Evolutionary conservation across 2,888 invertebrate genomes (phyloP).

Genomic region (Tipula vernalis): DNA sequence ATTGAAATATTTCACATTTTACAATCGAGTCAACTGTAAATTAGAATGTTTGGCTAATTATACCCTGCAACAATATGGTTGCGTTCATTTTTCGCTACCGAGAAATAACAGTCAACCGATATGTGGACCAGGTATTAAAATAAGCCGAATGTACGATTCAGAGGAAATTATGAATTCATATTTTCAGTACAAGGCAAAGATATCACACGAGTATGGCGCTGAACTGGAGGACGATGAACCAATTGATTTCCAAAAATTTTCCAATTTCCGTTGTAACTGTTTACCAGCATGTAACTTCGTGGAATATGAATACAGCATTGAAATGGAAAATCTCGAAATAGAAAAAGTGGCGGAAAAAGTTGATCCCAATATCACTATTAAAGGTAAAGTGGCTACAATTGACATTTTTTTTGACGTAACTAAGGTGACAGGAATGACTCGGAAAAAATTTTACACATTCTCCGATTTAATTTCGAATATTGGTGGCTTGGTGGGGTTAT

Average conservation of each 20-base stretch:
- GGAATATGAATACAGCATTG: neutral
- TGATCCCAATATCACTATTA: neutral
- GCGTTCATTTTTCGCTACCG: neutral
- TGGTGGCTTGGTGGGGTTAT: neutral
- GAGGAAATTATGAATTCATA: neutral
- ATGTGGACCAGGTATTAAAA: neutral
- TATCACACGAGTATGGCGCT: neutral
- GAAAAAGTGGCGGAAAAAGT: neutral
- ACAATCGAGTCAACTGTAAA: neutral
- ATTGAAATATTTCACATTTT: neutral
- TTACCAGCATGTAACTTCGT: neutral
- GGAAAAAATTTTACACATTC: neutral
- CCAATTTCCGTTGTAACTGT: neutral
- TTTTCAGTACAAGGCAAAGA: neutral
- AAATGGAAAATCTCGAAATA: neutral
- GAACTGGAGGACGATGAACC: neutral
- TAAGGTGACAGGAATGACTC: neutral
- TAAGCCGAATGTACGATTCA: neutral
- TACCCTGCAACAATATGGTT: neutral
- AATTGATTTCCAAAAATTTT: neutral
- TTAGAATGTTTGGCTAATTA: neutral
- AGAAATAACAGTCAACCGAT: neutral
- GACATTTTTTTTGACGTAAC: neutral
- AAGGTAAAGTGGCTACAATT: neutral
- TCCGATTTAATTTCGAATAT: neutral